Evolutionary conservation across 2,113 vertebrate genomes (phyloP).

Genomic region (Bagarius yarrelli): DNA sequence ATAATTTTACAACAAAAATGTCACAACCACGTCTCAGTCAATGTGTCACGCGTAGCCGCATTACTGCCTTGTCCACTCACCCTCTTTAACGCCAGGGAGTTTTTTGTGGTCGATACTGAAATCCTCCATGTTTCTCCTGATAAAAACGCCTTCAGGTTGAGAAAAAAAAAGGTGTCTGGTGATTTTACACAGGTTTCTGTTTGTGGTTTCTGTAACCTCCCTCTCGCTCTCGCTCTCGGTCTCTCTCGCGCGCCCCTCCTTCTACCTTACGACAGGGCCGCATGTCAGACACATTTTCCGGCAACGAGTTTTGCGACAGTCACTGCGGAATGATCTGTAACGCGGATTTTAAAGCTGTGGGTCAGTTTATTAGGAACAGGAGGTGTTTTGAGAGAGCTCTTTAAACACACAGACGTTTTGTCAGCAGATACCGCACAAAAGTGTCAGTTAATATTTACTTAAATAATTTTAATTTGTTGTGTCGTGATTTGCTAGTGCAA

Average conservation of each 20-base stretch:
- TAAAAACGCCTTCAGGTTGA: conserved; percentile 33
- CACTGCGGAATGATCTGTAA: background rate
- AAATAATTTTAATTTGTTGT: no score
- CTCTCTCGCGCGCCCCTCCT: background rate
- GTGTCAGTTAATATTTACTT: no score
- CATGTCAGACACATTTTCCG: conserved; percentile 15
- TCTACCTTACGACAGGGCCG: conserved; percentile 7
- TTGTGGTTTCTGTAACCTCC: conserved; percentile 64
- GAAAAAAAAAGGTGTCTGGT: conserved; percentile 57
- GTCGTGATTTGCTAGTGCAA: no score
- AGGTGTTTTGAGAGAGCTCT: no score
- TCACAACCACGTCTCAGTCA: background rate
- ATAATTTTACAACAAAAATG: background rate
- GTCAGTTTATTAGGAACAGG: no score
- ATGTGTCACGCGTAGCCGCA: background rate
- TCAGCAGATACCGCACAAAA: no score
- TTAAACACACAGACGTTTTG: no score
- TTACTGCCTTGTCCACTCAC: conserved; percentile 56
- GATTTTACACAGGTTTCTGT: conserved; percentile 58
- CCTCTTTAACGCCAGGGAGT: conserved; percentile 78
- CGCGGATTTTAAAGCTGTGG: no score
- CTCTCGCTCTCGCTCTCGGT: conserved; percentile 14
- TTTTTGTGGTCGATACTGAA: conserved; percentile 75
- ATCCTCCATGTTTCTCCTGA: conserved; percentile 74
- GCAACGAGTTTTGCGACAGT: conserved; percentile 11